phyloP scores from a whole-genome alignment of 2,113 vertebrate species.

The Garra rufa region DNA sequence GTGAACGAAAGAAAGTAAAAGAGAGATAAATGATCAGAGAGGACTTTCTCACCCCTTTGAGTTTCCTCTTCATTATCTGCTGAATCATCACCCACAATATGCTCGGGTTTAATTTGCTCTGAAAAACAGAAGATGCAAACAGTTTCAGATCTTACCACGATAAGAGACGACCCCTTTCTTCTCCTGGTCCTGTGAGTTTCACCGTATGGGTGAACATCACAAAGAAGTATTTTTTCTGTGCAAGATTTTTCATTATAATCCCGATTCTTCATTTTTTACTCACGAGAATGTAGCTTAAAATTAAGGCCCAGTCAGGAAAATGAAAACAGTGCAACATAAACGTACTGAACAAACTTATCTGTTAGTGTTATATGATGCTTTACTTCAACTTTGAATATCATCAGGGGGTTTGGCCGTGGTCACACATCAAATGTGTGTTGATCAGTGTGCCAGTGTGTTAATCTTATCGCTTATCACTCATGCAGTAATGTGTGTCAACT shows the following conservation, averaged over 20 bases:
- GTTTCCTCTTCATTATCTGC: constrained; percentile 91
- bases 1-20: neutral
- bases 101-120: constrained; percentile 92
- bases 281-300: neutral
- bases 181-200: neutral
- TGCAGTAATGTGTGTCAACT: neutral
- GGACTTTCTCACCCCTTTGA: constrained; percentile 82
- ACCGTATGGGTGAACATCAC: neutral
- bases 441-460: neutral
- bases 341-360: neutral
- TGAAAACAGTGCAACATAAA: neutral
- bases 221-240: too few species aligned
- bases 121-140: constrained; percentile 50
- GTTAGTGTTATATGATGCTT: neutral
- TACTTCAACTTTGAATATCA: neutral
- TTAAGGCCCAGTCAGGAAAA: neutral
- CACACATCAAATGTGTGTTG: neutral
- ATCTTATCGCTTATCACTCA: neutral
- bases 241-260: neutral
- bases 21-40: neutral
- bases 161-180: neutral
- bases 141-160: neutral
- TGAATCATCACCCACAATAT: constrained; percentile 89
- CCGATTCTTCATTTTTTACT: neutral
- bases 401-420: neutral